A percentile compares a stretch with the other conserved stretches of the same genome.
These are phyloP conservation scores for Platerodrilus igneus DNA, from an alignment of 2,888 invertebrate genomes.

Conservation along the genomic window DNA sequence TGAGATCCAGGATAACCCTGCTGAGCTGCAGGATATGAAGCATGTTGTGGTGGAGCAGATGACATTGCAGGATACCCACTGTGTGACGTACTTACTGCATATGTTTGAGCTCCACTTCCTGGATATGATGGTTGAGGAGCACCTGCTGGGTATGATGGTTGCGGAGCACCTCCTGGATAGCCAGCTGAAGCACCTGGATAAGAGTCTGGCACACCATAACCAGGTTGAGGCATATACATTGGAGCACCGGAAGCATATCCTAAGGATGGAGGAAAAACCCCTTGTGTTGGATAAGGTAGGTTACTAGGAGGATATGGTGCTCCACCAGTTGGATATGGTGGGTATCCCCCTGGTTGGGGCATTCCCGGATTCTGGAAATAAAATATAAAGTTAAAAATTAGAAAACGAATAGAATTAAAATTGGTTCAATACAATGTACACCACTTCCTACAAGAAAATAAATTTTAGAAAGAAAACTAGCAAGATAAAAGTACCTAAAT, in stretches of 20 bases:
- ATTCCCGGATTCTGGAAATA: slow-evolving; percentile 30
- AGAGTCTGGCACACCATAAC: slow-evolving; percentile 37
- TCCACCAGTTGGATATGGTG: slow-evolving; percentile 32
- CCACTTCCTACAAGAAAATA: background rate
- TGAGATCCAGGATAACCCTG: slow-evolving; percentile 15
- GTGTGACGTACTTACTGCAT: slow-evolving; percentile 48
- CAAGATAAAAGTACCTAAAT: too few relatives aligned
- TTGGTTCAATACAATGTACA: background rate
- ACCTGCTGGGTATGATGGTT: slow-evolving; percentile 27
- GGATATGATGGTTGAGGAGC: slow-evolving; percentile 13
- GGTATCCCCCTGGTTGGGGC: slow-evolving; percentile 28
- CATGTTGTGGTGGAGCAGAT: slow-evolving; percentile 14
- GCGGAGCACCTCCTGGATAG: slow-evolving; percentile 12
- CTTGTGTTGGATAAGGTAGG: slow-evolving; percentile 36
- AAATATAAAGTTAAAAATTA: slow-evolving; percentile 21
- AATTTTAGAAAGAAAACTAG: too few relatives aligned
- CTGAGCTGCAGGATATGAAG: slow-evolving; percentile 15
- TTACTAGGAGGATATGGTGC: slow-evolving; percentile 46
- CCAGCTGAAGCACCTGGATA: slow-evolving; percentile 25
- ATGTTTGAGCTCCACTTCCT: slow-evolving; percentile 10
- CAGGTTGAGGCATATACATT: slow-evolving; percentile 50
- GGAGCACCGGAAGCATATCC: slow-evolving; percentile 49
- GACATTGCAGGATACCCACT: slow-evolving; percentile 30
- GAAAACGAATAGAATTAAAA: background rate
- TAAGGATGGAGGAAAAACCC: slow-evolving; percentile 47